Conservation (phyloP, 2,888 invertebrate species). For the Phortica magna region DNA sequence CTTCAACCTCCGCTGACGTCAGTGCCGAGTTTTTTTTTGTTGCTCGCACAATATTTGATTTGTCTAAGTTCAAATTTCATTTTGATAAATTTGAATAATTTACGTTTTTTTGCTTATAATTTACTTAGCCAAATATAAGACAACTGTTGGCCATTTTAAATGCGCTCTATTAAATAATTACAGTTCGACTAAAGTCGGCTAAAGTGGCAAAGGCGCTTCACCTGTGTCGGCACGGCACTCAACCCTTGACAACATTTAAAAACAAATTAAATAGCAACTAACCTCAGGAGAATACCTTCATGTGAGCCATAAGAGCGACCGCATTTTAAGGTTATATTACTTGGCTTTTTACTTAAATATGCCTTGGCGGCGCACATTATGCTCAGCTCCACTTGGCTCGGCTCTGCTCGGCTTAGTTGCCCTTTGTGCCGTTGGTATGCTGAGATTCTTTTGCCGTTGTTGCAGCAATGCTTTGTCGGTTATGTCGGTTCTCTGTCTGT, state of each 20-base stretch:
- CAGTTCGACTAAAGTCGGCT: not conserved
- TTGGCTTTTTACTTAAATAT: not conserved
- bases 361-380: not conserved
- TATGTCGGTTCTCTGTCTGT: slow-evolving; percentile 45
- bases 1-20: not conserved
- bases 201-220: not conserved
- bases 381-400: not conserved
- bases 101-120: no score
- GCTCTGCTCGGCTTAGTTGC: not conserved
- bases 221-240: not conserved
- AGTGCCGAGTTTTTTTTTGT: not conserved
- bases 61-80: no score
- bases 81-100: no score
- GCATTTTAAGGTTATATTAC: slow-evolving; percentile 18
- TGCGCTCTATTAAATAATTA: not conserved
- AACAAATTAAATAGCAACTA: slow-evolving; percentile 24
- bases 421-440: no score
- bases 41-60: not conserved
- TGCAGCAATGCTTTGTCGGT: slow-evolving; percentile 6
- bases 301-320: not conserved
- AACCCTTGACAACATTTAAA: slow-evolving; percentile 13
- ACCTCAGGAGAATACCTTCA: slow-evolving; percentile 7
- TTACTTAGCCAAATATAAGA: no score
- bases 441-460: not conserved
- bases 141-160: not conserved